A percentile compares a stretch with the other conserved stretches of the same genome.
phyloP scores from a whole-genome alignment of 1,140 invertebrate genomes.

The Olivierus martensii region DNA sequence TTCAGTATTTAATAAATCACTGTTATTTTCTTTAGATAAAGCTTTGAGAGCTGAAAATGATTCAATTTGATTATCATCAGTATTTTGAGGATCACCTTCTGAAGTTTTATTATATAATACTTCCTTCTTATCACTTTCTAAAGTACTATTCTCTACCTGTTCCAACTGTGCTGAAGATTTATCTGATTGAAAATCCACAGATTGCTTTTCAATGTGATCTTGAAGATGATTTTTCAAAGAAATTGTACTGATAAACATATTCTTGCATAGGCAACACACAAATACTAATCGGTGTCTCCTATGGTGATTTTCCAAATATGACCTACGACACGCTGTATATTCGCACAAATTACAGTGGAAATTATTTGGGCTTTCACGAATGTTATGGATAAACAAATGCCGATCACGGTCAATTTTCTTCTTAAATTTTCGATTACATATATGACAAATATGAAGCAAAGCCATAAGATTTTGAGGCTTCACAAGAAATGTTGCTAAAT shows the following conservation, averaged over 20 bases:
- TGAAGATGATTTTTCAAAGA: slow-evolving; percentile 28
- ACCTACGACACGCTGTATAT: slow-evolving; percentile 25
- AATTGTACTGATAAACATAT: slow-evolving; percentile 24
- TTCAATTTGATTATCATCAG: too few relatives aligned
- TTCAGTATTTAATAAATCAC: too few relatives aligned
- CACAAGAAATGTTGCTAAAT: slow-evolving; percentile 24
- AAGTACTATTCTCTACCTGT: too few relatives aligned
- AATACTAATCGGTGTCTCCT: slow-evolving; percentile 27
- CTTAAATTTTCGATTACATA: slow-evolving; percentile 34
- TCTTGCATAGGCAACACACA: slow-evolving; percentile 19
- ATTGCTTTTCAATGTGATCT: slow-evolving; percentile 3
- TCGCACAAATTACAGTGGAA: slow-evolving; percentile 29
- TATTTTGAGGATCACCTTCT: too few relatives aligned
- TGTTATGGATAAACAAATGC: slow-evolving; percentile 31
- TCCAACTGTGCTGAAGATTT: too few relatives aligned
- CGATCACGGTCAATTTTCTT: slow-evolving; percentile 31
- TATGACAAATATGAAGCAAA: slow-evolving; percentile 31
- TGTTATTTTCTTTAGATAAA: too few relatives aligned
- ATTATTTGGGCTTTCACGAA: slow-evolving; percentile 25
- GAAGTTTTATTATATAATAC: too few relatives aligned
- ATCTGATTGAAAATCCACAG: too few relatives aligned
- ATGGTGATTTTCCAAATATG: slow-evolving; percentile 31
- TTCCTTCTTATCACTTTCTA: too few relatives aligned
- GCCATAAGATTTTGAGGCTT: slow-evolving; percentile 9
- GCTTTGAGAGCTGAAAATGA: too few relatives aligned